Evolutionary conservation across 2,797 vertebrate species (phyloP).

Genomic region (Sitta carolinensis): DNA sequence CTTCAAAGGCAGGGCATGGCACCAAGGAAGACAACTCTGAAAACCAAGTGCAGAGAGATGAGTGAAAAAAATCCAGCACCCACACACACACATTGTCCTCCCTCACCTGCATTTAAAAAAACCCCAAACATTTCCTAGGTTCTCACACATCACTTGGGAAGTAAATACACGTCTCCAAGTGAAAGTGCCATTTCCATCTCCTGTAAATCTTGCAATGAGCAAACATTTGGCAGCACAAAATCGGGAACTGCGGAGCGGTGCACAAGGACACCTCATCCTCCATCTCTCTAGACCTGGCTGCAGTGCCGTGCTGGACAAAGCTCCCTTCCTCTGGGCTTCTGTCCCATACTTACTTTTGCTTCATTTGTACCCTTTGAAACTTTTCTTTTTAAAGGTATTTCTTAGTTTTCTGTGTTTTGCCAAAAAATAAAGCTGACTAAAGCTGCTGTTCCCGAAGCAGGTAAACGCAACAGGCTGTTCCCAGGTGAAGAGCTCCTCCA

Average conservation of each 20-base stretch:
- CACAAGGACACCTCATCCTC: neutral
- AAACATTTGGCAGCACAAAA: neutral
- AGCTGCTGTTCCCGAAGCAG: fast-evolving
- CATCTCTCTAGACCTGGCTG: neutral
- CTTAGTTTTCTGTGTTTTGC: neutral
- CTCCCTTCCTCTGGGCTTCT: neutral
- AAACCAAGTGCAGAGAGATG: neutral
- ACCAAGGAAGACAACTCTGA: neutral
- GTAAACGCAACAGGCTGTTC: neutral
- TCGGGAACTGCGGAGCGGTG: fast-evolving
- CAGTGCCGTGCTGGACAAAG: neutral
- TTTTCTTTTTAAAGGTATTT: neutral
- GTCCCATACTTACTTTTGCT: neutral
- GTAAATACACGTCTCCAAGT: fast-evolving
- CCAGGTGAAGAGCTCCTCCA: fast-evolving
- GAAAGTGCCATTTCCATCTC: neutral
- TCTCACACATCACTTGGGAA: neutral
- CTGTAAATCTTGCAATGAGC: neutral
- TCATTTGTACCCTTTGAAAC: neutral
- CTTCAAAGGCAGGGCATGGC: neutral
- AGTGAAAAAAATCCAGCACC: neutral
- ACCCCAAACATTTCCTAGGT: fast-evolving
- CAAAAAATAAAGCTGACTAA: neutral
- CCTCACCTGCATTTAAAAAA: neutral
- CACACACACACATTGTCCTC: neutral